Base-by-base conservation (phyloP, 2,113 vertebrate species). In the Propithecus coquereli region DNA sequence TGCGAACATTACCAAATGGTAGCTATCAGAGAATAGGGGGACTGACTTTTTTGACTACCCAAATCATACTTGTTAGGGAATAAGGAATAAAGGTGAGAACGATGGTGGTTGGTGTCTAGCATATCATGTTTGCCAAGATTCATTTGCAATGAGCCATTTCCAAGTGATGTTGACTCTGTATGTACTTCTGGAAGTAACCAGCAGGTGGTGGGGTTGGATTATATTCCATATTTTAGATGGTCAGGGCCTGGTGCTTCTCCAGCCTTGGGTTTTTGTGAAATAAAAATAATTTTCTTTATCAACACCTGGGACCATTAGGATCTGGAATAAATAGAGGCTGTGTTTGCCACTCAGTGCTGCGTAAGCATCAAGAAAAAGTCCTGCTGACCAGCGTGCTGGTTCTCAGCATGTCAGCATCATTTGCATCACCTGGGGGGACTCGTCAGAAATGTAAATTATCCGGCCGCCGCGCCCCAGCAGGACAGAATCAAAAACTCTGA, bases 151-250 rank as follows among this genome's bases (percentile, higher is more conserved):
- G 3, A 54, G 40, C 40, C 0, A 0, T 61, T 63, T 34, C 14
- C 37, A 12, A 25, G 8, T 3, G 54, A 6, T 30, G 4, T 6
- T 6, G 32, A 27, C 6, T 8, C 10, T 45, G 3, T 1, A 1
- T 77, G 96, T 37, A 50, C 34, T 71, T 94, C 68, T 52, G 6
- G 1, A 71, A 18, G 1, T 5, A 2, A 20, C 89, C 97, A 95
- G 86, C 91, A 97, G 97, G 93, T 81, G 97, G 96, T 0, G 16
- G 0, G 10, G 9, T 63, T 43, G 87, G 88, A 52, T 16, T 30
- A 30, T 9, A 54, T 52, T 93, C 83, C 18, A 52, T 9, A 54
- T 52, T 93, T 87, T 20, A 52, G 83, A 32, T 0, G 30, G 16
- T 27, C 40, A 0, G 23, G 25, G 5, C 16, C n/a, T 1, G 34